Conservation (phyloP, 2,113 vertebrate species). For the Lycaon pictus region DNA sequence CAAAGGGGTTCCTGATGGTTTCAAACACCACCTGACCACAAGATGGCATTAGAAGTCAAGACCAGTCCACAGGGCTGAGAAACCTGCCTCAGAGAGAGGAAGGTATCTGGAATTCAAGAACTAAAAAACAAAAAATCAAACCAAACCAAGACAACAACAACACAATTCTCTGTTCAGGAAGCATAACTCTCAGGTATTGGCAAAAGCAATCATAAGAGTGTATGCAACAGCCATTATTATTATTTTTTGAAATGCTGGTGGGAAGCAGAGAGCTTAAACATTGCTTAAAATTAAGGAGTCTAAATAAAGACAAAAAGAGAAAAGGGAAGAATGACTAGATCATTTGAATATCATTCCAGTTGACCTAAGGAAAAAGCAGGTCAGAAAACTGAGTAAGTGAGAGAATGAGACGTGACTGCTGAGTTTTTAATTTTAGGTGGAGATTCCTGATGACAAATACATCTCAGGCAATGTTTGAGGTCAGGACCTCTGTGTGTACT, state of each 20-base stretch:
- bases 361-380: not conserved
- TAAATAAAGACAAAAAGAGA: not conserved
- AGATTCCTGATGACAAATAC: not conserved
- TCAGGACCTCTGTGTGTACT: not conserved
- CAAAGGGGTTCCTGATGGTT: not conserved
- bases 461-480: not conserved
- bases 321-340: not conserved
- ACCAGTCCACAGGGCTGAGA: not conserved
- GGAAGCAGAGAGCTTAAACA: not conserved
- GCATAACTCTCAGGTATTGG: not conserved
- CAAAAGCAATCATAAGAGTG: not conserved
- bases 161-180: not conserved
- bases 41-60: not conserved
- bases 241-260: not conserved
- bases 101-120: not conserved
- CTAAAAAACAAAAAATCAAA: not conserved
- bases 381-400: not conserved
- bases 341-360: not conserved
- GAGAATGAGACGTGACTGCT: not conserved
- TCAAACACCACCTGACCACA: not conserved
- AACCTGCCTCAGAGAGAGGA: not conserved
- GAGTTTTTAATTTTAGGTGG: not conserved
- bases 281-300: not conserved
- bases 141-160: not conserved
- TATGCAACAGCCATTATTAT: not conserved